Evolutionary conservation across 1,140 invertebrate genomes (phyloP), one percentile per base, ranked within the genome.

Genomic region (Tribolium castaneum): DNA sequence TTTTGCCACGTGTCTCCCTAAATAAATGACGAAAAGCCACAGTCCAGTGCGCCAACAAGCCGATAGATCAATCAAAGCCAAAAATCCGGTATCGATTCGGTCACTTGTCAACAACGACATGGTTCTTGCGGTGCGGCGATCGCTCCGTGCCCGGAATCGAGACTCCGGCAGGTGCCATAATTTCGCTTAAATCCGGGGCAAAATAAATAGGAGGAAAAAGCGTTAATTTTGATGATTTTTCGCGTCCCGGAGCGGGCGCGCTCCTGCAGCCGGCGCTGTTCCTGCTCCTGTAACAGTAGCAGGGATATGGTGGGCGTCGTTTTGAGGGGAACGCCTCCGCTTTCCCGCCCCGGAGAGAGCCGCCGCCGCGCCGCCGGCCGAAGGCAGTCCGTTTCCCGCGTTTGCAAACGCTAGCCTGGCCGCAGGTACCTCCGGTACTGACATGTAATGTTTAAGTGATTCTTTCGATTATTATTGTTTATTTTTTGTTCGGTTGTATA

Each of bases 391-490:
- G 59, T 35, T 66, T 66, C 59, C 59, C 59, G 59, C 59, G 59
- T 66, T 35, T 59, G 30, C 25, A 35, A 66, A 35, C 59, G 59
- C 59, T 66, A 66, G 59, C 59, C 59, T 66, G 59, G 59, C 59
- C 30, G 59, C 59, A 66, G 59, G 59, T 66, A 66, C 59, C 59
- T 66, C 30, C 59, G 59, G 59, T 66, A 66, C 59, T 66, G 59
- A 35, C 59, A 66, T 66, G 59, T 66, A 66, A 66, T 66, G 59
- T 66, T 66, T 66, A 66, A 66, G 59, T 66, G 59, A 66, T 66
- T 66, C 59, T 66, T 66, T 66, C 59, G 13, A 66, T 66, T 66
- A 66, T 66, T 66, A 66, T 66, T 66, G 30, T 66, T 66, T 66
- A 30, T 66, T 66, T 66, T 66, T 66, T 66, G 59, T 66, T 66